Conservation (phyloP, 2,113 vertebrate genomes). For the Microcebus jonahi region DNA sequence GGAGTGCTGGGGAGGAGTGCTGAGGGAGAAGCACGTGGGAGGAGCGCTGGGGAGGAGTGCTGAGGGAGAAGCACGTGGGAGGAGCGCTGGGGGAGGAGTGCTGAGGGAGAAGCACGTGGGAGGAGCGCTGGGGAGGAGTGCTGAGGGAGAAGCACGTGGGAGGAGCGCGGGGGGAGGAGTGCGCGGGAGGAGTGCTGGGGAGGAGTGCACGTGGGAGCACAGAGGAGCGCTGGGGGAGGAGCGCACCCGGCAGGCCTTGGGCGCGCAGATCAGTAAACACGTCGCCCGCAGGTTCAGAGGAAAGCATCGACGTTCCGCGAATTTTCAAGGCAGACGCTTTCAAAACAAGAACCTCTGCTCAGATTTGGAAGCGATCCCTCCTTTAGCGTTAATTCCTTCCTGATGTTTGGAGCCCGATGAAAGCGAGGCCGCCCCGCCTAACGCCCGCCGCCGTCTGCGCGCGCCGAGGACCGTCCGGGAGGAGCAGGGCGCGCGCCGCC, state of each 20-base stretch:
- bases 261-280: conserved; percentile 26
- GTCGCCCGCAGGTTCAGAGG: conserved; percentile 37
- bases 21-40: too few species aligned
- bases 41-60: too few species aligned
- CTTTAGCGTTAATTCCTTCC: conserved; percentile 65
- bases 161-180: too few species aligned
- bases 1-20: too few species aligned
- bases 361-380: conserved; percentile 69
- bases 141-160: neutral
- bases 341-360: conserved; percentile 67
- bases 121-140: too few species aligned
- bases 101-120: too few species aligned
- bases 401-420: conserved; percentile 57
- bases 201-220: neutral
- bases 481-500: too few species aligned
- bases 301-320: conserved; percentile 32
- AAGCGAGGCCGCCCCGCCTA: neutral
- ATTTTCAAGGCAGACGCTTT: conserved; percentile 50
- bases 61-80: too few species aligned
- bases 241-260: neutral
- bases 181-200: too few species aligned
- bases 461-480: neutral
- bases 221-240: too few species aligned
- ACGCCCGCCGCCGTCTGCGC: neutral
- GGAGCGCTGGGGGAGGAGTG: too few species aligned